A percentile compares a stretch with the other conserved stretches of the same genome.
Conservation (phyloP, 1,140 invertebrate genomes). For the Andricus grossulariae region DNA sequence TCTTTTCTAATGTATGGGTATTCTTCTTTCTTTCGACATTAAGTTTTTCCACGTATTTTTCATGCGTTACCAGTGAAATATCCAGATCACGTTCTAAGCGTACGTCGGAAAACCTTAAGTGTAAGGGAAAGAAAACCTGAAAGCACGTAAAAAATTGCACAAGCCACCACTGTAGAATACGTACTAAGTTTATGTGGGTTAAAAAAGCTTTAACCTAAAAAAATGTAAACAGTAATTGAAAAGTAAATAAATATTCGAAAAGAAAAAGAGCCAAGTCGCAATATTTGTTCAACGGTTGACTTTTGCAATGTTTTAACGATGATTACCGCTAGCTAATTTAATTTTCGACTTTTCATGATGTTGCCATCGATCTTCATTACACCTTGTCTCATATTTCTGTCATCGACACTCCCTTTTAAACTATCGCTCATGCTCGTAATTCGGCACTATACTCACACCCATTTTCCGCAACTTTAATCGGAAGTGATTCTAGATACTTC, state of each 20-base stretch:
- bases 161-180: slow-evolving; percentile 9
- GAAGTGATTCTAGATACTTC: slow-evolving; percentile 29
- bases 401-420: slow-evolving; percentile 29
- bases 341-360: slow-evolving; percentile 55
- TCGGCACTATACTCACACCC: slow-evolving; percentile 15
- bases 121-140: not conserved
- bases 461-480: slow-evolving; percentile 33
- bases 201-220: not conserved
- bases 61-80: slow-evolving; percentile 34
- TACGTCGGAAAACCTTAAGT: slow-evolving; percentile 18
- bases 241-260: too few relatives aligned
- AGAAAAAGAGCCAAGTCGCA: not conserved
- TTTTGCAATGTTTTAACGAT: slow-evolving; percentile 34
- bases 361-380: slow-evolving; percentile 63
- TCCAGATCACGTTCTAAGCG: slow-evolving; percentile 37
- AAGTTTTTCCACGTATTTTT: slow-evolving; percentile 26
- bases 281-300: not conserved
- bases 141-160: slow-evolving; percentile 29
- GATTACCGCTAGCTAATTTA: slow-evolving; percentile 53
- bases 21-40: slow-evolving; percentile 6
- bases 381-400: slow-evolving; percentile 37
- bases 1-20: not conserved
- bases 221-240: too few relatives aligned
- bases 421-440: not conserved
- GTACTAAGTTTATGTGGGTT: slow-evolving; percentile 15